Conservation (phyloP, 1,140 invertebrate species). For the Drosophila oshimai region DNA sequence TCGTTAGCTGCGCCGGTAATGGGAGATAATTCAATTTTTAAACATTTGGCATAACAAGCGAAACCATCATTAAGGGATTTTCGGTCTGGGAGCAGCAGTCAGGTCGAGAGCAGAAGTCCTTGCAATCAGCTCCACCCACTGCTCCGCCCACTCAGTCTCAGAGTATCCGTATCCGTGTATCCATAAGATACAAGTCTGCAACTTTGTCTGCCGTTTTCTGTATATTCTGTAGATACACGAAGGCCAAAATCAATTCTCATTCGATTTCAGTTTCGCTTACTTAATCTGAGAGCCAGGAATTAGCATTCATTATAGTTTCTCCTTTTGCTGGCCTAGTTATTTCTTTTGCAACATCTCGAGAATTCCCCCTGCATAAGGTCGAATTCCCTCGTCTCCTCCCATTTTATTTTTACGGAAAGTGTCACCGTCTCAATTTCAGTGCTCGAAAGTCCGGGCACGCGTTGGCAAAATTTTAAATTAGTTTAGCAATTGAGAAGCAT, state of each 20-base stretch:
- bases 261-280: conserved; percentile 45
- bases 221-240: neutral
- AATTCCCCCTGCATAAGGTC: conserved; percentile 50
- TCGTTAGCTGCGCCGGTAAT: conserved; percentile 79
- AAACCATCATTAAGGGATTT: conserved; percentile 83
- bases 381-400: neutral
- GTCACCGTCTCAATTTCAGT: conserved; percentile 55
- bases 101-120: conserved; percentile 26
- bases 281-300: conserved; percentile 62
- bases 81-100: conserved; percentile 42
- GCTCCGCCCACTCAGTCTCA: conserved; percentile 17
- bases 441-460: conserved; percentile 47
- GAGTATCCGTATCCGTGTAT: conserved; percentile 8
- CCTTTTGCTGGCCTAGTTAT: conserved; percentile 51
- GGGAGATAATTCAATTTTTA: conserved; percentile 83
- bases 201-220: conserved; percentile 58
- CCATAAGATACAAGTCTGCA: conserved; percentile 63
- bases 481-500: conserved; percentile 70
- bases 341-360: neutral
- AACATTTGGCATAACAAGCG: conserved; percentile 82
- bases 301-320: conserved; percentile 70
- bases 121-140: conserved; percentile 48
- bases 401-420: neutral
- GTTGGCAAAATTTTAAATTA: conserved; percentile 73
- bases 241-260: conserved; percentile 65